Evolutionary conservation across 2,888 invertebrate genomes (phyloP).

Genomic region (Sceliomorpha sp.): DNA sequence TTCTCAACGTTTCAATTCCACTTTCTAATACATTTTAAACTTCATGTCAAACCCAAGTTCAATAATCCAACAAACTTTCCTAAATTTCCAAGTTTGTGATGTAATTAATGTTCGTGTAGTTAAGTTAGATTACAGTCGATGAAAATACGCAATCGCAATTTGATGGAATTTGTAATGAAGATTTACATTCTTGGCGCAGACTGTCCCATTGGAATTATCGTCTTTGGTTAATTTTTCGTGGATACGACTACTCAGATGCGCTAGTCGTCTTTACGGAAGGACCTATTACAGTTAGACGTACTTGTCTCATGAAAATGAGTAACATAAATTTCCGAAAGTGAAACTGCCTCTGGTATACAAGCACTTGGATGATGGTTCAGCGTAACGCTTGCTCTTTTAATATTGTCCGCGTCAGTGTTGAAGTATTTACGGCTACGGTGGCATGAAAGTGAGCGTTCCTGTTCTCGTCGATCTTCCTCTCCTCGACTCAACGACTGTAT

Average conservation of each 20-base stretch:
- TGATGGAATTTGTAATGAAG: no score
- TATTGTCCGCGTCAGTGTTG: conserved; percentile 74
- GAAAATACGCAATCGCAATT: no score
- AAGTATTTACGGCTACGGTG: conserved; percentile 73
- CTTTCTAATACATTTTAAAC: conserved; percentile 6
- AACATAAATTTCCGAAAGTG: conserved; percentile 71
- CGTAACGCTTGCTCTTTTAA: conserved; percentile 72
- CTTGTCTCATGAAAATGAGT: conserved; percentile 62
- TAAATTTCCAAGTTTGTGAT: no score
- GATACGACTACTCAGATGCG: background rate
- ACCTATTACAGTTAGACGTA: conserved; percentile 36
- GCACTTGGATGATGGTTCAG: conserved; percentile 67
- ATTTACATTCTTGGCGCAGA: background rate
- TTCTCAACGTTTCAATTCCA: conserved; percentile 23
- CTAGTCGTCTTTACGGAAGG: conserved; percentile 15
- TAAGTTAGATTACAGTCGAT: no score
- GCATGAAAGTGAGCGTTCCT: conserved; percentile 60
- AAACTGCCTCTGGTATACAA: conserved; percentile 56
- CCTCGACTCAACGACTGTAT: conserved; percentile 15
- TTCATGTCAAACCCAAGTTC: conserved; percentile 4
- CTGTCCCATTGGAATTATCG: conserved; percentile 18
- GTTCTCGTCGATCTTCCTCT: conserved; percentile 54
- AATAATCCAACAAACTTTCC: conserved; percentile 6
- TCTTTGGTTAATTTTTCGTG: conserved; percentile 27
- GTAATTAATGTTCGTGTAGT: no score